Conservation (phyloP, 2,797 vertebrate genomes). For the Glossophaga mutica region DNA sequence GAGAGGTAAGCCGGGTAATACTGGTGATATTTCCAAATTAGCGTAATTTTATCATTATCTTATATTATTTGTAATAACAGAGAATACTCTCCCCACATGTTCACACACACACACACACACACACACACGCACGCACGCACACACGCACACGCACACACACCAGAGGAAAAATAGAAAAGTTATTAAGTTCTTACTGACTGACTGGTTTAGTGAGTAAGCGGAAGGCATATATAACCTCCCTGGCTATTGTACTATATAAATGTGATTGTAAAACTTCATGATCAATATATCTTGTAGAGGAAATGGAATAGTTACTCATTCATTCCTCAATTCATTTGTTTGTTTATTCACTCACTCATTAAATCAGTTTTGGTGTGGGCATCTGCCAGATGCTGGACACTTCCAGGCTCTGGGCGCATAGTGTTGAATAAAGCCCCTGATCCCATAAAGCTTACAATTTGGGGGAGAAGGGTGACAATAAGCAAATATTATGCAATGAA, state of each 20-base stretch:
- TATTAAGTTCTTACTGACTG: neutral
- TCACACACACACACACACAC: neutral
- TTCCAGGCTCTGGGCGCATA: neutral
- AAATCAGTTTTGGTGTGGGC: neutral
- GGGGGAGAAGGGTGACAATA: neutral
- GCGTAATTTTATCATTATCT: neutral
- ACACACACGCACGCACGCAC: neutral
- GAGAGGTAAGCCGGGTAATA: neutral
- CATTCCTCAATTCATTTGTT: neutral
- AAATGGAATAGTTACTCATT: neutral
- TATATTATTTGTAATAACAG: neutral
- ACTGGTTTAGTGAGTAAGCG: neutral
- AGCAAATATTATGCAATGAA: neutral
- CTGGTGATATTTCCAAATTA: neutral
- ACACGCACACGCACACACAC: neutral
- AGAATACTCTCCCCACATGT: neutral
- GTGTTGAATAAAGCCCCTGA: neutral
- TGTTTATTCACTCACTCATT: neutral
- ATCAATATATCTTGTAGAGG: conserved; percentile 8
- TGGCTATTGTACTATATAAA: neutral
- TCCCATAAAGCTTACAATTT: neutral
- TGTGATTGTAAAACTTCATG: neutral
- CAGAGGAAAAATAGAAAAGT: neutral
- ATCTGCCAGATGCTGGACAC: neutral
- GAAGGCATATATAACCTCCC: neutral